Base-by-base conservation (phyloP, 2,888 invertebrate species). In the Pachydiplax longipennis region DNA sequence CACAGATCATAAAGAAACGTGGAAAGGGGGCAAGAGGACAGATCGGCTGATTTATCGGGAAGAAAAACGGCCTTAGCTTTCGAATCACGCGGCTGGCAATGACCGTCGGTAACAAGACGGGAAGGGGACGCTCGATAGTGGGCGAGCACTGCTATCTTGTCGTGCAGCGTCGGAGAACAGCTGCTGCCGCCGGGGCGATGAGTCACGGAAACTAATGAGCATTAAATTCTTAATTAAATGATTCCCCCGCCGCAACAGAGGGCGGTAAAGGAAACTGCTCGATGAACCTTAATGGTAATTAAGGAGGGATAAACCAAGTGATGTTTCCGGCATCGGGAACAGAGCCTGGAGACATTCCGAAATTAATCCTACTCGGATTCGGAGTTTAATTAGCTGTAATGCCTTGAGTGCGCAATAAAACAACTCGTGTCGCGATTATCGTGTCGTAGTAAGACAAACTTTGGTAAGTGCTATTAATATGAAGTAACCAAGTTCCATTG, bases 211-310 rank as follows among this genome's bases (percentile, higher is more conserved):
- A 53, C 83, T 83, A 83, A 83, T 58, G 83, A 83, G 83, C 83
- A 83, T 83, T 83, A 83, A 83, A 83, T 83, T 83, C 8, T 83
- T 83, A 83, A 83, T 83, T 83, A 83, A 83, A 58, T 83, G 83
- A 83, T 83, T 83, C 83, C 83, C 53, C 58, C 35, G 25, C 58
- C 40, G 35, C 83, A 22, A 10, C 15, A 12, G 83, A 61, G 83
- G 58, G 44, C 0, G 4, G 25, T 25, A 1, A 53, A 48, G 53
- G 48, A 82, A 82, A 48, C 53, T 22, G 82, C 82, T 25, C 65
- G 22, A 65, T 10, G 65, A 65, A 25, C 22, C 65, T 22, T 22
- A 65, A 65, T 44, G 65, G 25, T 65, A 12, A 65, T 65, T 65
- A 65, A 25, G 65, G n/a, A 8, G 25, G 22, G n/a, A 65, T 65